Base-by-base conservation (phyloP, 2,797 vertebrate species). In the Mus spretus region DNA sequence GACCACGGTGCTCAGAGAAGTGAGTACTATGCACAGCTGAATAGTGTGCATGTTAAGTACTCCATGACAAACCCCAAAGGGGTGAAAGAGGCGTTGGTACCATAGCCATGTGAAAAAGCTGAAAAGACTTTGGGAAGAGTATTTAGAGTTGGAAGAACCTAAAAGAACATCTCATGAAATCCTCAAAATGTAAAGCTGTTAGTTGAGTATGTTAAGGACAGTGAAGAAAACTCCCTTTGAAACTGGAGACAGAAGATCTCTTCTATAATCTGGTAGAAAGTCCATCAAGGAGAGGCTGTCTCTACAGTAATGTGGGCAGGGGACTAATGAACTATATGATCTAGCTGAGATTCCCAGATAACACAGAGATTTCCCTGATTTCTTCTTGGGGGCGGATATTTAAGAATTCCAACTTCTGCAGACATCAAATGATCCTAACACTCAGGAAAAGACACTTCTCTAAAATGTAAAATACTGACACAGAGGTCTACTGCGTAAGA, bases 101-200 rank as follows among this genome's bases (percentile, higher is more conserved):
- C 34, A 86, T 19, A 77, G 24, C 37, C 1, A 14, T 8, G n/a
- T 22, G 28, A 70, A 59, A 55, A 80, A 87, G 59, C 59, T 63
- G 20, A 80, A 40, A 77, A 93, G 70, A 63, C 22, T 82, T 65
- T 59, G 77, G 65, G 24, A 2, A 44, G 7, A 19, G 5, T 74
- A 26, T 81, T 19, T 22, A 63, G 63, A 93, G 10, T 20, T 72
- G 34, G 15, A 59, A 91, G 80, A 59, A 40, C 7, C 28, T 65
- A 44, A 61, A 82, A 57, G 80, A 86, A 6, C 34, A 19, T 92
- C 94, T 95, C 15, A 44, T 75, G 20, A 92, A 88, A 40, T 79
- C 50, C 63, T 72, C 59, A 85, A 34, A 47, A 70, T 3, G 31
- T 89, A 9, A n/a, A 17, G 6, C 20, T 95, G 14, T 53, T 12